These are phyloP conservation scores for Macaca nemestrina DNA, from an alignment of 2,113 vertebrate genomes.

Conservation along the genomic window DNA sequence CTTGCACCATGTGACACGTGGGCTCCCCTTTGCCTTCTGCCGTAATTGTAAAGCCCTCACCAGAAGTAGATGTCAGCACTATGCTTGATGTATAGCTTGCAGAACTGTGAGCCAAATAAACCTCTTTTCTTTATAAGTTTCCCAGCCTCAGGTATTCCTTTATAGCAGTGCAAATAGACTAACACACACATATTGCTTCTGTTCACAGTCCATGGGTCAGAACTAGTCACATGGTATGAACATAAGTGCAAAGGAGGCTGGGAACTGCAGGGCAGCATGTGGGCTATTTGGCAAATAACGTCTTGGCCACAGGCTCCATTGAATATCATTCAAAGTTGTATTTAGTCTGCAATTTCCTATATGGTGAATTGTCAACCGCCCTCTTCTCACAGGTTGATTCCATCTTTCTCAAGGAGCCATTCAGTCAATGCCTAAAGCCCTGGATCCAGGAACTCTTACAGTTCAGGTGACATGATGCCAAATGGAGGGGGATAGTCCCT, in stretches of 20 bases:
- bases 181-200: neutral
- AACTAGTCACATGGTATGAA: neutral
- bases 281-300: neutral
- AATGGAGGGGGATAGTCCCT: too few relatives aligned
- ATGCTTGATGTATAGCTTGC: too few relatives aligned
- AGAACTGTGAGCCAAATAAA: too few relatives aligned
- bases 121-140: too few relatives aligned
- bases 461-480: neutral
- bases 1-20: too few relatives aligned
- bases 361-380: neutral
- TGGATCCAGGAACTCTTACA: neutral
- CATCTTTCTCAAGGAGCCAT: neutral
- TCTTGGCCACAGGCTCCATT: neutral
- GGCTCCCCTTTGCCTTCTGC: too few relatives aligned
- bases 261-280: neutral
- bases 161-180: too few relatives aligned
- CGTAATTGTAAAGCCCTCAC: too few relatives aligned
- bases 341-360: neutral
- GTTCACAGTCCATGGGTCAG: neutral
- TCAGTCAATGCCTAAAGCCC: neutral
- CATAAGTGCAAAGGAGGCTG: neutral
- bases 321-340: neutral
- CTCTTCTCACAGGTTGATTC: neutral
- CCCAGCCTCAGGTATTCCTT: too few relatives aligned
- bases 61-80: too few relatives aligned